Conservation (phyloP, 2,797 vertebrate genomes). For the Characodon lateralis region DNA sequence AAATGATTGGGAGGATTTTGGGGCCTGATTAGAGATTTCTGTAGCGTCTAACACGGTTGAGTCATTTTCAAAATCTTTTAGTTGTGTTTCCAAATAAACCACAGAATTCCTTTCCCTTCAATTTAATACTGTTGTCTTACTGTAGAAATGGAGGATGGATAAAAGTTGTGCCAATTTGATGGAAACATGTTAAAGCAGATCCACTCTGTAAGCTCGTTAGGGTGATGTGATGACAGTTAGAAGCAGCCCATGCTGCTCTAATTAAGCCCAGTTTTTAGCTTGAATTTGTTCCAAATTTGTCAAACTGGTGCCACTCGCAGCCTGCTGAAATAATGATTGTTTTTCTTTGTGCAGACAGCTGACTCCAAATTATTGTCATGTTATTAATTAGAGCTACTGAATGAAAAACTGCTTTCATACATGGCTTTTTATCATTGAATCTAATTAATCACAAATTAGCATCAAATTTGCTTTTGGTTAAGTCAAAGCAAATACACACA, state of each 20-base stretch:
- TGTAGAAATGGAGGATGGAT: background rate
- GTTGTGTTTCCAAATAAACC: background rate
- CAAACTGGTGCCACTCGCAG: background rate
- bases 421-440: background rate
- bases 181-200: background rate
- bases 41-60: background rate
- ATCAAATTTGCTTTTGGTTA: background rate
- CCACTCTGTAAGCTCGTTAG: conserved; percentile 2
- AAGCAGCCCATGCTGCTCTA: background rate
- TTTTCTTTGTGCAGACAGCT: background rate
- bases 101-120: background rate
- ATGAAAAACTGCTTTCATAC: background rate
- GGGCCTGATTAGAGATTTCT: background rate
- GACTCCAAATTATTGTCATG: background rate
- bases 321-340: background rate
- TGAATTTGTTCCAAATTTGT: conserved; percentile 15
- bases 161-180: background rate
- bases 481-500: background rate
- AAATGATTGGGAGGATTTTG: background rate
- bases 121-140: background rate
- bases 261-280: conserved; percentile 13
- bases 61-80: background rate
- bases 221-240: conserved; percentile 7
- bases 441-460: conserved; percentile 2
- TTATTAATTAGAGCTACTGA: background rate